phyloP scores from a whole-genome alignment of 2,113 vertebrate genomes.

The Falco punctatus region DNA sequence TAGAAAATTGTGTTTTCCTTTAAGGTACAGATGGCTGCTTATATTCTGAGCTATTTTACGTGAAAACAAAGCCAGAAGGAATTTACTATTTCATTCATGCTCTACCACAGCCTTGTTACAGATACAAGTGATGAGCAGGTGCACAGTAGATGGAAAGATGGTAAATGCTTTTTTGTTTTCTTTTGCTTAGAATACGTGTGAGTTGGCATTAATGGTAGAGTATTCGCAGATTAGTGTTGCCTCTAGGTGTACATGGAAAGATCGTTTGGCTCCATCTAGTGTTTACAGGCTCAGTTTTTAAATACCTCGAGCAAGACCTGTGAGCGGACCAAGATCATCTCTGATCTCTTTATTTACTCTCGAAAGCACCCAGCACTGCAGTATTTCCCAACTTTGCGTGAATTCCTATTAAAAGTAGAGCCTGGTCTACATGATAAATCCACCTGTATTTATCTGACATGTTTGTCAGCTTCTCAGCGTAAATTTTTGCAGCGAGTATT shows the following conservation, averaged over 20 bases:
- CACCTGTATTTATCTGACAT: neutral
- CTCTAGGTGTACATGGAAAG: neutral
- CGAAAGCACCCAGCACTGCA: neutral
- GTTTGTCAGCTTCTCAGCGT: neutral
- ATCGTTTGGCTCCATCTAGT: constrained; percentile 73
- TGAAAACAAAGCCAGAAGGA: constrained; percentile 62
- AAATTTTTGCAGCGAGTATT: neutral
- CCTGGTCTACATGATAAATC: neutral
- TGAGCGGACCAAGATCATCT: neutral
- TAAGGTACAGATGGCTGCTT: constrained; percentile 61
- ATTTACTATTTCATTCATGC: constrained; percentile 43
- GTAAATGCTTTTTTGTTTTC: constrained; percentile 24
- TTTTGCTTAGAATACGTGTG: constrained; percentile 4
- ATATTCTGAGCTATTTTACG: constrained; percentile 18
- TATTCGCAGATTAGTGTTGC: neutral
- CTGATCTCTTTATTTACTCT: neutral
- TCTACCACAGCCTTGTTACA: constrained; percentile 9
- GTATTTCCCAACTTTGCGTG: neutral
- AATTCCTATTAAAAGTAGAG: neutral
- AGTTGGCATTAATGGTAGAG: constrained; percentile 26
- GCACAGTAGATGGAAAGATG: constrained; percentile 57
- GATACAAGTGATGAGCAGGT: constrained; percentile 49
- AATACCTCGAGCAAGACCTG: neutral
- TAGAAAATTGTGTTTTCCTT: neutral
- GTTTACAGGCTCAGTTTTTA: constrained; percentile 18